Conservation (phyloP, 2,888 invertebrate genomes). For the Aspidiotus rigidus region DNA sequence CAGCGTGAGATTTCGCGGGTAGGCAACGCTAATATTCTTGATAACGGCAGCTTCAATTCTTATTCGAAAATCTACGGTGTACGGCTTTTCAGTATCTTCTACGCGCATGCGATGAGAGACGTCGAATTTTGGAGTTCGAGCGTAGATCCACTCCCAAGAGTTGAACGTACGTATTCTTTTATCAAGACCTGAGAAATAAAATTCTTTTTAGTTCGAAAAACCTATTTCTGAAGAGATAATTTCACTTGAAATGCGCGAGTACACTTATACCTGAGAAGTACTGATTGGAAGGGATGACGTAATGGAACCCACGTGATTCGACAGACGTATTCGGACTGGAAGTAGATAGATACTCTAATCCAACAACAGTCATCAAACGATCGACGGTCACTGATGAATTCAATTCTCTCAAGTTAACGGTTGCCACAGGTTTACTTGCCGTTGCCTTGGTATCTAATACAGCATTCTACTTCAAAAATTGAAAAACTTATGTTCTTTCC, state of each 20-base stretch:
- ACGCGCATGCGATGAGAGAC: constrained; percentile 46
- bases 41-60: constrained; percentile 17
- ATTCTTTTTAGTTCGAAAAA: neutral
- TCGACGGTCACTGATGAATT: constrained; percentile 61
- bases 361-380: constrained; percentile 65
- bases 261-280: constrained; percentile 67
- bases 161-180: constrained; percentile 58
- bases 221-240: neutral
- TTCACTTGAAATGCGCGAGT: neutral
- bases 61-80: constrained; percentile 1
- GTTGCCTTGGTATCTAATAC: constrained; percentile 80
- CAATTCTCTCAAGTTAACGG: constrained; percentile 71
- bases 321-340: neutral
- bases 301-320: constrained; percentile 61
- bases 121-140: constrained; percentile 75
- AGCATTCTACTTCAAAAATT: constrained; percentile 49
- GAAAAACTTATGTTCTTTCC: constrained; percentile 6
- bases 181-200: constrained; percentile 52
- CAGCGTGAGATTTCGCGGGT: constrained; percentile 8
- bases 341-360: constrained; percentile 73
- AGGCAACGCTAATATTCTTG: constrained; percentile 7
- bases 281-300: constrained; percentile 73
- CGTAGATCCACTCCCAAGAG: constrained; percentile 83
- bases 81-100: neutral
- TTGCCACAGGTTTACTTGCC: constrained; percentile 66